phyloP scores from a whole-genome alignment of 37 sponge, comb jelly and placozoan genomes.

The Hormiphora californensis region DNA sequence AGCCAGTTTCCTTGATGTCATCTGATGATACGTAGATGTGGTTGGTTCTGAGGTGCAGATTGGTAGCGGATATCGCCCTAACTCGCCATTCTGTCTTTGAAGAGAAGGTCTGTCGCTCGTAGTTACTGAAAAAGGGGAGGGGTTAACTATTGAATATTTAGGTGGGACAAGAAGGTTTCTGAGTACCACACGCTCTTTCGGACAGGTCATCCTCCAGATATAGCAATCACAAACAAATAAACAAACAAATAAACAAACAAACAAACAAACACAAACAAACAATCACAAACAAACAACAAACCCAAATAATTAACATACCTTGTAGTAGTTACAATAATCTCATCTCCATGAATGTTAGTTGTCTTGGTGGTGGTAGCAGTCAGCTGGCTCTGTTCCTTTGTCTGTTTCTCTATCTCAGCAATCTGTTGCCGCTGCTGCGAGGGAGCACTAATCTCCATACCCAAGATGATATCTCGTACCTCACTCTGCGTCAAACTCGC shows the following conservation, averaged over 20 bases:
- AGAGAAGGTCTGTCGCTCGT: conserved; percentile 93
- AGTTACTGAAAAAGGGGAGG: conserved; percentile 61
- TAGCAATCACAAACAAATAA: too few species aligned
- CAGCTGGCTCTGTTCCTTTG: conserved; percentile 95
- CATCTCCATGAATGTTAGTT: conserved; percentile 94
- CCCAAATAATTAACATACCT: background rate
- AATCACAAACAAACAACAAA: background rate
- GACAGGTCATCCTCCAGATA: too few species aligned
- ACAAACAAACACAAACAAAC: too few species aligned
- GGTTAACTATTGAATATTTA: background rate
- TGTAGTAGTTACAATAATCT: conserved; percentile 93
- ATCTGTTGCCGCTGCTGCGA: conserved; percentile 98
- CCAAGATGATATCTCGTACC: conserved; percentile 96
- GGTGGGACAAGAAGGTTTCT: background rate
- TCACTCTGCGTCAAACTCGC: conserved; percentile 96
- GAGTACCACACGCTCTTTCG: too few species aligned
- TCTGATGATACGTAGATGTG: conserved; percentile 98
- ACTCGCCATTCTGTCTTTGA: conserved; percentile 98
- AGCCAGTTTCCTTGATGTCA: conserved; percentile 99
- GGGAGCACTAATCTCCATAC: conserved; percentile 99
- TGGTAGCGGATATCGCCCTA: conserved; percentile 97
- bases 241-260: too few species aligned
- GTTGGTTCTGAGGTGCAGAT: conserved; percentile 97
- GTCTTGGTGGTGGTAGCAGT: conserved; percentile 98
- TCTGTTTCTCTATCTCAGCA: conserved; percentile 99